Percentiles rank a stretch among this genome's conserved stretches.
Evolutionary conservation across 2,888 invertebrate species (phyloP).

Genomic region (Folsomia candida): DNA sequence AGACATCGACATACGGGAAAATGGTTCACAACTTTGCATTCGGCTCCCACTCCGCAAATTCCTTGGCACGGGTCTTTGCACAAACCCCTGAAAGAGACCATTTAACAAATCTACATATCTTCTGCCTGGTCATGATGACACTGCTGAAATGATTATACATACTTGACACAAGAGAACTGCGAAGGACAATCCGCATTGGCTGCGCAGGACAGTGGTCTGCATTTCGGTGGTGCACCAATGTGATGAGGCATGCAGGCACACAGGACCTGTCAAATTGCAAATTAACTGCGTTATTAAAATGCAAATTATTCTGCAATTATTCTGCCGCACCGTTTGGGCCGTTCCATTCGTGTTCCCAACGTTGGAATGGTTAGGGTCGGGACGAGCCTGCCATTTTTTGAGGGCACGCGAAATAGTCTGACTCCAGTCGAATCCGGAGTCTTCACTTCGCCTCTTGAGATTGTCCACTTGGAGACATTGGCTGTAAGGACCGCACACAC

Average conservation of each 20-base stretch:
- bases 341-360: constrained; percentile 18
- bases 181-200: constrained; percentile 49
- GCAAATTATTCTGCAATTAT: no score
- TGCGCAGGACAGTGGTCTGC: constrained; percentile 47
- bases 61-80: constrained; percentile 50
- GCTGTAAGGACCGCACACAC: constrained; percentile 49
- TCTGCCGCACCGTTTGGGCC: constrained; percentile 45
- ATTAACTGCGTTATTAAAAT: no score
- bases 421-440: constrained; percentile 39
- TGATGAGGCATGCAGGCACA: constrained; percentile 50
- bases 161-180: constrained; percentile 50
- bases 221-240: constrained; percentile 49
- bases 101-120: not conserved
- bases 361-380: no score
- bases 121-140: no score
- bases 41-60: constrained; percentile 46
- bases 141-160: constrained; percentile 15
- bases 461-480: constrained; percentile 50
- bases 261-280: no score
- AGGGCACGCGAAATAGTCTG: constrained; percentile 39
- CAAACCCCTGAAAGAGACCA: constrained; percentile 33
- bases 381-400: constrained; percentile 40
- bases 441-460: constrained; percentile 48
- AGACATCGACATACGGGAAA: constrained; percentile 50
- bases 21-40: constrained; percentile 49